Evolutionary conservation across 2,113 vertebrate species (phyloP), one percentile per base, ranked within the genome.

Genomic region (Passerina amoena): DNA sequence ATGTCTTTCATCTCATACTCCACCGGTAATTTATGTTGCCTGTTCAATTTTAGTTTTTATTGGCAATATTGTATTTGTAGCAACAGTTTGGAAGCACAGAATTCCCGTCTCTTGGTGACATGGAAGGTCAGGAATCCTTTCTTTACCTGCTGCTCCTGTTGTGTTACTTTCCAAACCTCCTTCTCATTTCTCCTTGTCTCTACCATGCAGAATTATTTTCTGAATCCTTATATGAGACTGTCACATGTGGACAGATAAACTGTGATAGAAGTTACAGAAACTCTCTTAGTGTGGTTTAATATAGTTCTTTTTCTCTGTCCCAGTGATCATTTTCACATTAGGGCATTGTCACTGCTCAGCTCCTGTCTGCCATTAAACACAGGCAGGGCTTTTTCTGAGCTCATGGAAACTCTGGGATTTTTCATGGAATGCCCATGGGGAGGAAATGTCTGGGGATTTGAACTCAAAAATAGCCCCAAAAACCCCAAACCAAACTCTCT

Each of bases 401-500:
- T 86, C 17, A 1, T 38, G 53, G 38, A 37, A 86, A 25, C 27
- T 53, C 33, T 54, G 59, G 27, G 18, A 56, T 56, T 82, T 71
- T 68, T 6, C 23, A 3, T 22, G 40, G 21, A 69, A 30, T 61
- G 37, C 12, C 31, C 19, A 5, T 10, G 12, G 38, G 0, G 7
- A 56, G 40, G 30, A 76, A 33, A 10, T 5, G 7, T 5, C 8
- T 45, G 22, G 11, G 6, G 2, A 31, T 86, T 51, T 51, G 27
- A 91, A 77, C 8, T 3, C 5, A 31, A 70, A 57, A 7, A 4
- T 28, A 51, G 35, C 20, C 27, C 6, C 5, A 27, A 57, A 53
- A 24, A 0, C 8, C 27, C 11, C 4, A 37, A 18, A 24, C 10
- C 6, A 5, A 60, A 21, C 27, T 10, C 5, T 57, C 3, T 10